Conservation (phyloP, 2,113 vertebrate genomes). For the Microtus richardsoni region DNA sequence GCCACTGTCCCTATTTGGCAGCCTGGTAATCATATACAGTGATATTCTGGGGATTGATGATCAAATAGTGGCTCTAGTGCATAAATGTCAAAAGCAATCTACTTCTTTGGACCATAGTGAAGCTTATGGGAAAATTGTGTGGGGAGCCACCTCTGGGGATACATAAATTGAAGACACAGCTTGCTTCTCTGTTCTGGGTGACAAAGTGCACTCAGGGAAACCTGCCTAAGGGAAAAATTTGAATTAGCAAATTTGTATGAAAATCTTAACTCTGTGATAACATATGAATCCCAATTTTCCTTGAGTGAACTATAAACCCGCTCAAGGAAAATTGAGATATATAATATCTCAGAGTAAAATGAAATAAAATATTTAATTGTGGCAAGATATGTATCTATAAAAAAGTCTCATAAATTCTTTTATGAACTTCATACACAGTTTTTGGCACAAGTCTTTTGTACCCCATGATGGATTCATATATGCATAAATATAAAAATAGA, state of each 20-base stretch:
- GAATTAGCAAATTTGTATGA: background rate
- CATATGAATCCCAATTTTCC: background rate
- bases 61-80: background rate
- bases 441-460: background rate
- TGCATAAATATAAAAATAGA: background rate
- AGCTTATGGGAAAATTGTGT: constrained; percentile 7
- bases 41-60: constrained; percentile 29
- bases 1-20: constrained; percentile 17
- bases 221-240: background rate
- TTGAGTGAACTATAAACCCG: background rate
- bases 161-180: constrained; percentile 35
- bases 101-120: constrained; percentile 15
- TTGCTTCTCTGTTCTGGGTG: background rate
- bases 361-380: background rate
- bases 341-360: background rate
- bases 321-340: background rate
- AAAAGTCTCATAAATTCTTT: background rate
- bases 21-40: constrained; percentile 27
- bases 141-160: constrained; percentile 27
- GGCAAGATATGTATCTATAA: background rate
- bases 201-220: background rate
- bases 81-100: constrained; percentile 43
- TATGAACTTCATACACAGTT: background rate
- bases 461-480: accelerated
- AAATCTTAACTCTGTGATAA: background rate